Evolutionary conservation across 2,888 invertebrate genomes (phyloP).

Genomic region (Lamellibrachia satsuma): DNA sequence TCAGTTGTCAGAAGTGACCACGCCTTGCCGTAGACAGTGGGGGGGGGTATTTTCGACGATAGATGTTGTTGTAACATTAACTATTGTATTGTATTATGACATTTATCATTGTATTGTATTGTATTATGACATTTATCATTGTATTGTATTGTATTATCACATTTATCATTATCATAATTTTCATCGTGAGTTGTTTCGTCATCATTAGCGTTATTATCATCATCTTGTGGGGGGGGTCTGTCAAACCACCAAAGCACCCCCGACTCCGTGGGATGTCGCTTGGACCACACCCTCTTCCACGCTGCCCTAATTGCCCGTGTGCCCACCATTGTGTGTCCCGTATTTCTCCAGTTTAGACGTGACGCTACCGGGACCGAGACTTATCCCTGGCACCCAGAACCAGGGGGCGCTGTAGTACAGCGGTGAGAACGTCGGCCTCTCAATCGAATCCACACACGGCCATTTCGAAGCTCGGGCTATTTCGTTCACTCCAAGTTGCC

Average conservation of each 20-base stretch:
- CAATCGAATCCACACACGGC: too few relatives aligned
- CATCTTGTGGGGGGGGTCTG: neutral
- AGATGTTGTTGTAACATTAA: neutral
- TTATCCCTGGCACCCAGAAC: too few relatives aligned
- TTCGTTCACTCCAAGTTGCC: neutral
- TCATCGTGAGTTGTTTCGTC: neutral
- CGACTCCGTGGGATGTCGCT: too few relatives aligned
- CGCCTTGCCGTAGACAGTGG: neutral
- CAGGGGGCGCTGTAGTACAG: too few relatives aligned
- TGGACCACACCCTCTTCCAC: too few relatives aligned
- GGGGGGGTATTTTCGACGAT: neutral
- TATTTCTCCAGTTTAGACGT: too few relatives aligned
- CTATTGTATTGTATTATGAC: neutral
- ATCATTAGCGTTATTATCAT: neutral
- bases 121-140: neutral
- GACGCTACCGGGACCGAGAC: too few relatives aligned
- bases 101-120: neutral
- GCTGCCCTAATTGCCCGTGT: too few relatives aligned
- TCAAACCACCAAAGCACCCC: too few relatives aligned
- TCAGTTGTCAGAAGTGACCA: neutral
- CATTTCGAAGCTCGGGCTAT: neutral
- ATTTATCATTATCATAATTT: neutral
- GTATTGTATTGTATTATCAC: neutral
- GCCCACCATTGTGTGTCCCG: too few relatives aligned
- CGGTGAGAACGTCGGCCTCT: too few relatives aligned